phyloP scores from a whole-genome alignment of 2,113 vertebrate species.

The Recurvirostra avosetta region DNA sequence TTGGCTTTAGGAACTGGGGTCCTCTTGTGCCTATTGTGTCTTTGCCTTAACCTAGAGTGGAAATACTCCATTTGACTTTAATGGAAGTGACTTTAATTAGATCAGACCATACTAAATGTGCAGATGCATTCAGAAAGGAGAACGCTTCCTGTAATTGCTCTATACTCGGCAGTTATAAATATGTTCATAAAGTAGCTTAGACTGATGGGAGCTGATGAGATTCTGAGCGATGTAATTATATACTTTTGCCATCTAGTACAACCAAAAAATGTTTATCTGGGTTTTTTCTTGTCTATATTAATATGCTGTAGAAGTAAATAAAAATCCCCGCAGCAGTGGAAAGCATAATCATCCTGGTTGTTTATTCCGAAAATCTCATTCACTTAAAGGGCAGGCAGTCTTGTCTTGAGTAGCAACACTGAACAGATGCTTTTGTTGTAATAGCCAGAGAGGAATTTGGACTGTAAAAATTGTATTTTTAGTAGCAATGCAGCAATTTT shows the following conservation, averaged over 20 bases:
- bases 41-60: constrained; percentile 16
- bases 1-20: background rate
- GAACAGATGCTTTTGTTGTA: constrained; percentile 48
- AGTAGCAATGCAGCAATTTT: background rate
- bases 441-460: constrained; percentile 8
- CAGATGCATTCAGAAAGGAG: constrained; percentile 29
- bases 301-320: constrained; percentile 58
- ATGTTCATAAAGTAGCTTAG: constrained; percentile 43
- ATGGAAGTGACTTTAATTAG: constrained; percentile 28
- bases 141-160: background rate
- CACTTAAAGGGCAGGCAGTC: constrained; percentile 31
- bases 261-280: background rate
- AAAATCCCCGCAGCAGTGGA: constrained; percentile 34
- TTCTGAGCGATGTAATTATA: constrained; percentile 40
- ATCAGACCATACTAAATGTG: constrained; percentile 22
- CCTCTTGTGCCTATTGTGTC: background rate
- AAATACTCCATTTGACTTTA: constrained; percentile 10
- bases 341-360: constrained; percentile 36
- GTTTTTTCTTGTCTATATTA: constrained; percentile 47
- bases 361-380: constrained; percentile 29
- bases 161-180: constrained; percentile 10
- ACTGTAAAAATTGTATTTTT: constrained; percentile 18
- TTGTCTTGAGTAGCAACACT: constrained; percentile 2
- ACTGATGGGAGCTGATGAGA: constrained; percentile 33
- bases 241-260: constrained; percentile 25